Percentiles rank a stretch among this genome's conserved stretches.
Conservation (phyloP, 2,797 vertebrate species). For the Potorous gilbertii region DNA sequence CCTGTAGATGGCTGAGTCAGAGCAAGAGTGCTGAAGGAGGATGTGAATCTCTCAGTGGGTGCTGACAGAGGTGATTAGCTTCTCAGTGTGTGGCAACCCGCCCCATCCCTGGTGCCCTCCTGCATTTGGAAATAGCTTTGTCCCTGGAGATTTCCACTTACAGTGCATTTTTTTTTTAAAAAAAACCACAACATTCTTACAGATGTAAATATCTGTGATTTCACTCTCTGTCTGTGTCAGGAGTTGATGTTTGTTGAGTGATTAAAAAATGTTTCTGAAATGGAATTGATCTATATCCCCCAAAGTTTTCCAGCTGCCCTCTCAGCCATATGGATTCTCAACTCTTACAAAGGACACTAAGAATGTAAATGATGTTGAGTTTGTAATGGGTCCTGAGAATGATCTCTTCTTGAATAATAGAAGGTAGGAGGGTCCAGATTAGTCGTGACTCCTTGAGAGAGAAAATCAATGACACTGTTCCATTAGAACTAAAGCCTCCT, state of each 20-base stretch:
- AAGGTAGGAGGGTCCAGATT: constrained; percentile 36
- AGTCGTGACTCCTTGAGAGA: constrained; percentile 46
- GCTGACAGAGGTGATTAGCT: constrained; percentile 58
- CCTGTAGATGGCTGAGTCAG: constrained; percentile 69
- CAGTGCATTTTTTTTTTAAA: constrained; percentile 59
- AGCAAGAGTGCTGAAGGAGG: constrained; percentile 72
- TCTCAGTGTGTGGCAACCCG: background rate
- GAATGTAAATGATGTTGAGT: background rate
- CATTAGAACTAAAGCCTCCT: background rate
- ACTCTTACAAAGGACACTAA: background rate
- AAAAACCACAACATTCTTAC: constrained; percentile 40
- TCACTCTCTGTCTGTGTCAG: constrained; percentile 45
- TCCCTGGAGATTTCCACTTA: constrained; percentile 76
- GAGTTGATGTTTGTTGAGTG: background rate
- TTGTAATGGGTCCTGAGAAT: background rate
- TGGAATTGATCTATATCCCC: background rate
- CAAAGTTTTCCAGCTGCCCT: background rate
- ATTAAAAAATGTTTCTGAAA: background rate
- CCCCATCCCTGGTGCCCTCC: background rate
- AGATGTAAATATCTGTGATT: constrained; percentile 65
- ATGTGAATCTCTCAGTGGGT: constrained; percentile 56
- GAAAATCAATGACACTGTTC: constrained; percentile 21
- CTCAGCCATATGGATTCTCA: background rate
- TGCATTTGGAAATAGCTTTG: constrained; percentile 71
- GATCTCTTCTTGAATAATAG: constrained; percentile 4